Evolutionary conservation across 2,888 invertebrate species (phyloP), one percentile per base, ranked within the genome.

Genomic region (Shargacucullia verbasci): DNA sequence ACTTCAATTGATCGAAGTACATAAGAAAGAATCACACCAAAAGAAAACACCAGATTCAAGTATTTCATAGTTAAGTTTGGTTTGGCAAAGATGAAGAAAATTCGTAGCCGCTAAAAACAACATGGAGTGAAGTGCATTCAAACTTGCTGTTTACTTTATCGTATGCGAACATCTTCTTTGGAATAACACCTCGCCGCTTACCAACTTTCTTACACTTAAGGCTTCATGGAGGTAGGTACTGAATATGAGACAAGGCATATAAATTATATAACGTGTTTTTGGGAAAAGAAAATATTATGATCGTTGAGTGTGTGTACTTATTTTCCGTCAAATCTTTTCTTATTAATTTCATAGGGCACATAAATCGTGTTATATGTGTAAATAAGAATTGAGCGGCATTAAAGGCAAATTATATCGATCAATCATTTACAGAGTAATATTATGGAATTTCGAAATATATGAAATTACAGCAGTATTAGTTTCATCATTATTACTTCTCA

Each of bases 121-220:
- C 69, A 57, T 41, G 41, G 48, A 57, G 45, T 50, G 56, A 38
- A 74, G 63, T 72, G 66, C 66, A 71, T 71, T 63, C 35, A 58
- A 76, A 76, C 71, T 76, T 67, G 41, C 31, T 57, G 57, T 73
- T 72, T 72, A 53, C 61, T 71, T 76, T 71, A 73, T 46, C 62
- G 56, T 76, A 76, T 72, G 72, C 73, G 69, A 62, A 58, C 58
- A 72, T 72, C 59, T 70, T 57, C 70, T 72, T 72, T 64, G 38
- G 67, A 76, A 76, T 72, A 76, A 76, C 72, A 76, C 64, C 62
- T 58, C 58, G 56, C 39, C 62, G 58, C 60, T 73, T 59, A 65
- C 63, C 20, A 76, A 76, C 71, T 76, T 67, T 65, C 49, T 50
- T 63, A 59, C 71, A 66, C 61, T 63, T 63, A 54, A 62, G 68